Evolutionary conservation across 2,888 invertebrate genomes (phyloP).

Genomic region (Eumerus sabulonum): DNA sequence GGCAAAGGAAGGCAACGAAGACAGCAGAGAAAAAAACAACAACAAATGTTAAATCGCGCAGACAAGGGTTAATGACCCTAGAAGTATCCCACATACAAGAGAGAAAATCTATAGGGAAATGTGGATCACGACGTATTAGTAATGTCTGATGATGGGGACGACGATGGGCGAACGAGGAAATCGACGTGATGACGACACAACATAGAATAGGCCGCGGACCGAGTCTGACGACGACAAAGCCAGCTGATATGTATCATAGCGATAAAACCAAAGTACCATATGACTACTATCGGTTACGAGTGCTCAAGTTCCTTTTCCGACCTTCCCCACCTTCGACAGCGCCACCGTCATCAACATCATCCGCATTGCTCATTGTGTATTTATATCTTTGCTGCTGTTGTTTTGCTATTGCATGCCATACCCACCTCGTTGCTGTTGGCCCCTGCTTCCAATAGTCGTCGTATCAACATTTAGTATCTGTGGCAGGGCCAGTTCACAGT

Average conservation of each 20-base stretch:
- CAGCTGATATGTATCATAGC: too few species aligned
- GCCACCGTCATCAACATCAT: too few species aligned
- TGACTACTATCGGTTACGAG: slow-evolving; percentile 31
- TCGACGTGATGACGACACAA: too few species aligned
- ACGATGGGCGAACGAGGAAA: neutral
- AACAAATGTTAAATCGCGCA: slow-evolving; percentile 55
- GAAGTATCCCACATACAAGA: slow-evolving; percentile 35
- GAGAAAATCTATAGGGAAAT: slow-evolving; percentile 37
- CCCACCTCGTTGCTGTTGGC: slow-evolving; percentile 4
- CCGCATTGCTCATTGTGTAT: slow-evolving; percentile 10
- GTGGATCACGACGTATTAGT: slow-evolving; percentile 33
- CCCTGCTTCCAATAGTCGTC: neutral
- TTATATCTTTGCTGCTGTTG: slow-evolving; percentile 43
- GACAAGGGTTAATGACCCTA: slow-evolving; percentile 63
- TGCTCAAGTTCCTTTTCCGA: slow-evolving; percentile 3
- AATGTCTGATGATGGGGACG: slow-evolving; percentile 15
- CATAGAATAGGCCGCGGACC: too few species aligned
- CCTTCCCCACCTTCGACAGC: too few species aligned
- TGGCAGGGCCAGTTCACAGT: neutral
- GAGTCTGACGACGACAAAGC: too few species aligned
- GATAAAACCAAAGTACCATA: too few species aligned
- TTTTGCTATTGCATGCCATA: slow-evolving; percentile 34
- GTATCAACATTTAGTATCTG: slow-evolving; percentile 39
- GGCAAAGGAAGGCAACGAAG: slow-evolving; percentile 31
- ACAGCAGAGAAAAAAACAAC: slow-evolving; percentile 24